Evolutionary conservation across 2,888 invertebrate genomes (phyloP).

Genomic region (Tromatobia lineatoria): DNA sequence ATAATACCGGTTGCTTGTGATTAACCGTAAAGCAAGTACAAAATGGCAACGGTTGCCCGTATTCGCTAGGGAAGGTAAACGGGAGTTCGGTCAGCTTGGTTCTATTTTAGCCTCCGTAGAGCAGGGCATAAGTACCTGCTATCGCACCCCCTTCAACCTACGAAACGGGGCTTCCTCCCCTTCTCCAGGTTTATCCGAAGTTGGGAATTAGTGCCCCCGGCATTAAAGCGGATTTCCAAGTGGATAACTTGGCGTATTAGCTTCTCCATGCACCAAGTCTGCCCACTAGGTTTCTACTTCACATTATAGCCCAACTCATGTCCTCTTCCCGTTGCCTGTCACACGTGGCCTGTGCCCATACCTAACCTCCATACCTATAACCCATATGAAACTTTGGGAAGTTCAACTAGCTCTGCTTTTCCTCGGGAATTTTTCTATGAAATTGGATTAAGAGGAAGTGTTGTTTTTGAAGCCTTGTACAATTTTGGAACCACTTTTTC

Average conservation of each 20-base stretch:
- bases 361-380: neutral
- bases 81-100: conserved; percentile 20
- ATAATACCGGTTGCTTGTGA: no score
- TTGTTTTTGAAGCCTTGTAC: no score
- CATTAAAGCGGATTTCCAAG: conserved; percentile 82
- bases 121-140: conserved; percentile 44
- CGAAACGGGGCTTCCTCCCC: conserved; percentile 38
- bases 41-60: no score
- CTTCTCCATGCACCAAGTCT: conserved; percentile 64
- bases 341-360: conserved; percentile 15
- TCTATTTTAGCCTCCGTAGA: conserved; percentile 4
- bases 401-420: neutral
- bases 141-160: conserved; percentile 45
- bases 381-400: conserved; percentile 9
- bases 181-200: conserved; percentile 68
- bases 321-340: conserved; percentile 51
- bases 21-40: no score
- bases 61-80: no score
- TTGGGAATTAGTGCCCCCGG: conserved; percentile 71
- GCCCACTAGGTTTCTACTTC: conserved; percentile 44
- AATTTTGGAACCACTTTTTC: no score
- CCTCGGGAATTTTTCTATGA: neutral
- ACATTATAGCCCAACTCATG: conserved; percentile 37
- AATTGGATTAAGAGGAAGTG: no score
- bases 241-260: conserved; percentile 83